Conservation (phyloP, 2,888 invertebrate species). For the Cynaeus angustus region DNA sequence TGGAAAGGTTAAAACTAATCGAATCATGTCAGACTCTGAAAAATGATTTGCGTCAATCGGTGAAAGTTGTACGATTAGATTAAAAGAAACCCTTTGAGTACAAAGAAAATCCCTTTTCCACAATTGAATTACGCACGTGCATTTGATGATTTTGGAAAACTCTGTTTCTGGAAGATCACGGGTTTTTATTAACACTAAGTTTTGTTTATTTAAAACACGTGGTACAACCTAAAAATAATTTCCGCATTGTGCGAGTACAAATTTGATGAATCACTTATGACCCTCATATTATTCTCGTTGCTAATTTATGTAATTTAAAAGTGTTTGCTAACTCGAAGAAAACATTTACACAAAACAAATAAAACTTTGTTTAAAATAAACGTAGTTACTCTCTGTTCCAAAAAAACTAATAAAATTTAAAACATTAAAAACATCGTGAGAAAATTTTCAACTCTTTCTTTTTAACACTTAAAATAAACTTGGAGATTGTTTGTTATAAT, state of each 20-base stretch:
- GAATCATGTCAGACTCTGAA: neutral
- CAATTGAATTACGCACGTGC: conserved; percentile 1
- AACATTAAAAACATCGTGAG: conserved; percentile 5
- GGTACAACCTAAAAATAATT: conserved; percentile 17
- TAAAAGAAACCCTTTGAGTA: conserved; percentile 27
- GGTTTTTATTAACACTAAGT: conserved; percentile 5
- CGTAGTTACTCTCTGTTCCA: neutral
- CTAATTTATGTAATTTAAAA: conserved; percentile 35
- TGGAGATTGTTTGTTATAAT: neutral
- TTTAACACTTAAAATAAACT: conserved; percentile 20
- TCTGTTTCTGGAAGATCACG: conserved; percentile 3
- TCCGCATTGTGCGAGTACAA: conserved; percentile 16
- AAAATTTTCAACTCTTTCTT: conserved; percentile 1
- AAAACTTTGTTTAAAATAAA: conserved; percentile 13
- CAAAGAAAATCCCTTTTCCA: conserved; percentile 14
- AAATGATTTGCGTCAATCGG: conserved; percentile 27
- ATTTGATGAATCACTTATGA: conserved; percentile 22
- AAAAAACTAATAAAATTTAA: conserved; percentile 10
- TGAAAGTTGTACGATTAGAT: conserved; percentile 37
- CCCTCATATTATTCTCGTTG: conserved; percentile 19
- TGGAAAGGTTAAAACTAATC: neutral
- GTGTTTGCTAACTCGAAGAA: conserved; percentile 9
- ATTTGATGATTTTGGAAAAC: too few relatives aligned
- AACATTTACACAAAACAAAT: conserved; percentile 19
- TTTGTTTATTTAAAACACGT: conserved; percentile 14